A percentile compares a stretch with the other conserved stretches of the same genome.
Evolutionary conservation across 2,113 vertebrate genomes (phyloP).

Genomic region (Procavia capensis): DNA sequence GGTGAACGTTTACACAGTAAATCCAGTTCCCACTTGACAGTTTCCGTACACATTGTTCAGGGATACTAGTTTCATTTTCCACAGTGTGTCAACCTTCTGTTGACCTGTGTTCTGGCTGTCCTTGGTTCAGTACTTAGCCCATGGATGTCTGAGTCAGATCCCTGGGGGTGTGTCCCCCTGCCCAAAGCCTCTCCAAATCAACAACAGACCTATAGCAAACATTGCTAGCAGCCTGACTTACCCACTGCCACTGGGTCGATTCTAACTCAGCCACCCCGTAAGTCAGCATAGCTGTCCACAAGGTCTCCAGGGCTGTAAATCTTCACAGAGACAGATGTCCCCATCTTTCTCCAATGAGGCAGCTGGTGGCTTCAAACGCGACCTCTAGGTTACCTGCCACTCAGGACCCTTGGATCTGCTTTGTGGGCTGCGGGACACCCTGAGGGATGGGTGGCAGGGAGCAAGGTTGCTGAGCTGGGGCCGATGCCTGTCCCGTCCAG

Average conservation of each 20-base stretch:
- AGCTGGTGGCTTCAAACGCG: background rate
- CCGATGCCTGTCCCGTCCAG: accelerated
- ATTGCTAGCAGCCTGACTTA: accelerated
- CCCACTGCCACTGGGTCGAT: too few relatives aligned
- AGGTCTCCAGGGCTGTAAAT: background rate
- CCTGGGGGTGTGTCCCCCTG: background rate
- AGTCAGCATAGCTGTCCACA: background rate
- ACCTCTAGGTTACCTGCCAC: background rate
- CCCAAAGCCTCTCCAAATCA: accelerated
- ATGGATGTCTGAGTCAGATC: background rate
- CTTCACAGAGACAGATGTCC: too few relatives aligned
- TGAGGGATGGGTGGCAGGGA: accelerated
- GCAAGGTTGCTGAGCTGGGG: background rate
- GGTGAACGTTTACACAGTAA: too few relatives aligned
- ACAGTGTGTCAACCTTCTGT: too few relatives aligned
- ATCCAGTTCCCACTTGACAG: too few relatives aligned
- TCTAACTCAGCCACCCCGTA: background rate
- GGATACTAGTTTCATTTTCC: too few relatives aligned
- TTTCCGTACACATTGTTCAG: too few relatives aligned
- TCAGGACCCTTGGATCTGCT: background rate
- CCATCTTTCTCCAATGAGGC: background rate
- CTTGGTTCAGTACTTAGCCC: too few relatives aligned
- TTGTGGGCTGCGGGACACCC: background rate
- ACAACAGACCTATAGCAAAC: accelerated
- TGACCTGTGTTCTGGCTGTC: too few relatives aligned